Evolutionary conservation across 2,888 invertebrate genomes (phyloP), one percentile per base, ranked within the genome.

Genomic region (Poecilobothrus nobilitatus): DNA sequence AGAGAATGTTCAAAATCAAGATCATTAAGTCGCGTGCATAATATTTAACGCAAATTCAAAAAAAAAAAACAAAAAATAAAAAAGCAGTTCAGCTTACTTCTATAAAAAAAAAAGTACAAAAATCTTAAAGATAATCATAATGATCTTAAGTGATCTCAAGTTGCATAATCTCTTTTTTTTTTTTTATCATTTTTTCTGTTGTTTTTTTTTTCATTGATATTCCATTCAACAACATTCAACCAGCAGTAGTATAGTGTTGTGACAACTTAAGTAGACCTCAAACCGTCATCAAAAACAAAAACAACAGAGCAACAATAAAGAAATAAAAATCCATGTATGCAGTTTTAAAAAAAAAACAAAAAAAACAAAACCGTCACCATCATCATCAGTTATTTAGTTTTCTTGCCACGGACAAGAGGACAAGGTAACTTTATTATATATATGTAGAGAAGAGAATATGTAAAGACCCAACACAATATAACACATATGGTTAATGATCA

Each of bases 91-190:
- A 41, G 15, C 27, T 2, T 4, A 27, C 2, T 2, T 5, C 2
- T 5, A 27, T 2, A 27, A 27, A 27, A 27, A 27, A 27, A 41
- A 41, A 41, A 6, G 15, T 41, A 8, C 27, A 41, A 41, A 41
- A 41, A 41, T 41, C 9, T 12, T 12, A 41, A 41, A 53, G 15
- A 53, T 53, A 53, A 53, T 53, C 53, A 53, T 53, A 53, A 53
- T 53, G 53, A 53, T 53, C 53, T 53, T 53, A 53, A 53, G 53
- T 53, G 53, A 53, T 53, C 53, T 53, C 53, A 53, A 53, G 53
- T 53, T 53, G 53, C 53, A 53, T 53, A 53, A 53, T 53, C 53
- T 53, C 15, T 53, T n/a, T 53, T 18, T n/a, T 6, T 53, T 18
- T 18, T 53, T 53, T 18, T 53, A 8, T 27, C 27, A 4, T 5